A percentile compares a stretch with the other conserved stretches of the same genome.
These are phyloP conservation scores for Eclectus roratus DNA, from an alignment of 2,113 vertebrate species.

Conservation along the genomic window DNA sequence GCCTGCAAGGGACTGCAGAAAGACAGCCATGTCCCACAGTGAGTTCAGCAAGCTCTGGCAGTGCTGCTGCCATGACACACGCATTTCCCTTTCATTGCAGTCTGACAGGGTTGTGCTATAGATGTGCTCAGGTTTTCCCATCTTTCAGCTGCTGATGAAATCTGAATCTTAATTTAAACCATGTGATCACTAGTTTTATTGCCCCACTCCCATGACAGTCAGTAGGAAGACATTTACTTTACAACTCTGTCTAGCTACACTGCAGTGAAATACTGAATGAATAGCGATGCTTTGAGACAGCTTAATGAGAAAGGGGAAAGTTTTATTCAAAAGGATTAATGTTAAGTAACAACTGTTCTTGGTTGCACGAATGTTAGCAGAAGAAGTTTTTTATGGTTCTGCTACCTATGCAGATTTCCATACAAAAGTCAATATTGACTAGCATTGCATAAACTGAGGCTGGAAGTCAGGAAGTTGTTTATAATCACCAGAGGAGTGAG, in stretches of 20 bases:
- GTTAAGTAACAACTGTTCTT: neutral
- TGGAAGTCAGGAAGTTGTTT: neutral
- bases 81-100: fast-evolving
- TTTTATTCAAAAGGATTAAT: neutral
- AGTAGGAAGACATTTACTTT: neutral
- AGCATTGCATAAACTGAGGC: neutral
- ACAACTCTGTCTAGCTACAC: neutral
- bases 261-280: neutral
- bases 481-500: neutral
- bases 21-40: fast-evolving
- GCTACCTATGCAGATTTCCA: neutral
- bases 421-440: neutral
- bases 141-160: neutral
- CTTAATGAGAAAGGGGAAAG: neutral
- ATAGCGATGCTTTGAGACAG: neutral
- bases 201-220: neutral
- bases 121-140: neutral
- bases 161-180: neutral
- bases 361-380: neutral
- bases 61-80: neutral
- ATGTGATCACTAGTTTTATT: neutral
- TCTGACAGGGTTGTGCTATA: neutral
- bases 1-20: fast-evolving
- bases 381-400: neutral
- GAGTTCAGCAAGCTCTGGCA: neutral